These are phyloP conservation scores for Anableps anableps DNA, from an alignment of 2,797 vertebrate species.

Conservation along the genomic window DNA sequence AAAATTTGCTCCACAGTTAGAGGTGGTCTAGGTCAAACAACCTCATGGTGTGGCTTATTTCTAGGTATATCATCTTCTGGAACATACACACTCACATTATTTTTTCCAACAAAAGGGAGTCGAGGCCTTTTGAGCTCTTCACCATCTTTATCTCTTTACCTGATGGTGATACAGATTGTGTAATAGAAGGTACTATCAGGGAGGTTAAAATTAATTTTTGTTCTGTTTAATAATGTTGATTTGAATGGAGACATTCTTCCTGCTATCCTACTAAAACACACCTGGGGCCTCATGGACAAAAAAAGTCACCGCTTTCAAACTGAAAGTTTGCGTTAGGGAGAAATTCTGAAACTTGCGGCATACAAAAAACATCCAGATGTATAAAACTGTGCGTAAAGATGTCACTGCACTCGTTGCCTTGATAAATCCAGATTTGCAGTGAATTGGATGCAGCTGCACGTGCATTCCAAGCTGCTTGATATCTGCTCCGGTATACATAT, in stretches of 20 bases:
- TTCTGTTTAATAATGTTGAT: not conserved
- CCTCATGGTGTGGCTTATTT: constrained; percentile 2
- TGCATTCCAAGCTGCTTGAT: no score
- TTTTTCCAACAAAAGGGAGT: not conserved
- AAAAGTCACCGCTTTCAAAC: not conserved
- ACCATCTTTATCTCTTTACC: not conserved
- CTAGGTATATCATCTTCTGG: not conserved
- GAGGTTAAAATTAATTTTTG: not conserved
- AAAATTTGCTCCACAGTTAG: not conserved
- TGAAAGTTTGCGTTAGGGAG: not conserved
- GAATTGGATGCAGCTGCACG: not conserved
- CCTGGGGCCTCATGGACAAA: not conserved
- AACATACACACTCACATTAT: not conserved
- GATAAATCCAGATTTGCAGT: not conserved
- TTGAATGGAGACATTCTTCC: not conserved
- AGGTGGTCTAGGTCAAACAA: not conserved
- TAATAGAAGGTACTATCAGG: not conserved
- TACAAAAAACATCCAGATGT: no score
- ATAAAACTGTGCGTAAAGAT: no score
- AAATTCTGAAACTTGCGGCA: not conserved
- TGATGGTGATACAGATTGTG: not conserved
- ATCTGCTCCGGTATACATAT: no score
- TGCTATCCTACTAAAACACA: not conserved
- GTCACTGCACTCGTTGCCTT: no score
- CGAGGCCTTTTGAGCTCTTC: not conserved